A percentile compares a stretch with the other conserved stretches of the same genome.
Conservation (phyloP, 2,797 vertebrate species). For the Mallotus villosus region DNA sequence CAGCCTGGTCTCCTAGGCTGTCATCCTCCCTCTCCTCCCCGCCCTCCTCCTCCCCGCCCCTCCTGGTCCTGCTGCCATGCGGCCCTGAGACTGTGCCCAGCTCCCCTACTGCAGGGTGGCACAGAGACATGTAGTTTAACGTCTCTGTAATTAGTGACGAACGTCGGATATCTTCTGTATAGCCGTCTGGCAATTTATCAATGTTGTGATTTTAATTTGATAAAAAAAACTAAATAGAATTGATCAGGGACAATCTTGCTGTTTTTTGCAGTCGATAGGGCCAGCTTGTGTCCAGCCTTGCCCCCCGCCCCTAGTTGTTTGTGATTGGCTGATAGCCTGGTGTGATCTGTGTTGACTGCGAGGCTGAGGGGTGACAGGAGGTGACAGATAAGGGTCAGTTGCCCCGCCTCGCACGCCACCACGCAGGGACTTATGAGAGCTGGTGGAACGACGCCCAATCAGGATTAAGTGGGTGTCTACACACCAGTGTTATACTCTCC, state of each 20-base stretch:
- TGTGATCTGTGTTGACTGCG: background rate
- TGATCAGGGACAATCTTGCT: too few species aligned
- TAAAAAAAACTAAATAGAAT: too few species aligned
- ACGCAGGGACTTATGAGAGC: constrained; percentile 2
- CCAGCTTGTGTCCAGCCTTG: background rate
- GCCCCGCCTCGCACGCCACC: background rate
- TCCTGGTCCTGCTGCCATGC: too few species aligned
- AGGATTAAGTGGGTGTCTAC: constrained; percentile 5
- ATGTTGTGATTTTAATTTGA: too few species aligned
- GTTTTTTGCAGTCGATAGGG: too few species aligned
- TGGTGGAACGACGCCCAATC: background rate
- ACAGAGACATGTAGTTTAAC: too few species aligned
- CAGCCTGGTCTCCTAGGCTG: background rate
- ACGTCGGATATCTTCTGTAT: too few species aligned
- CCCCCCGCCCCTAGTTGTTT: background rate
- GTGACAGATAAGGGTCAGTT: constrained; percentile 14
- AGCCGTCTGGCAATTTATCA: too few species aligned
- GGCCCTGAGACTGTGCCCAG: too few species aligned
- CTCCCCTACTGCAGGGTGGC: too few species aligned
- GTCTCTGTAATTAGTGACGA: too few species aligned
- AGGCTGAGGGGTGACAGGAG: constrained; percentile 11
- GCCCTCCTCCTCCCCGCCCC: too few species aligned
- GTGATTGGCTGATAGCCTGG: background rate
- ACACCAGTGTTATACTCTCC: background rate
- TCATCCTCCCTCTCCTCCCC: background rate